phyloP scores from a whole-genome alignment of 2,113 vertebrate species.

The Bambusicola thoracicus region DNA sequence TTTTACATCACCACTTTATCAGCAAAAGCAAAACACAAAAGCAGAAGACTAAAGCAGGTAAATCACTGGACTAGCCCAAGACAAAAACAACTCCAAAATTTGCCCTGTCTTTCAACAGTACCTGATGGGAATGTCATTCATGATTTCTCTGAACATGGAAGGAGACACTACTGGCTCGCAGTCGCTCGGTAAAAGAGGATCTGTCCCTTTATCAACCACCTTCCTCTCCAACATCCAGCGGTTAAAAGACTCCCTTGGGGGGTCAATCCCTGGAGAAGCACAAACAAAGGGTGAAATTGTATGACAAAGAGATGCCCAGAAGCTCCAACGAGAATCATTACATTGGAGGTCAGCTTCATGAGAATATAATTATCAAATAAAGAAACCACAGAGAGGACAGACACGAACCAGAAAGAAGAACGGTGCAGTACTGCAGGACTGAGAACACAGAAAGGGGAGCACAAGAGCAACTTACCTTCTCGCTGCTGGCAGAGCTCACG shows the following conservation, averaged over 20 bases:
- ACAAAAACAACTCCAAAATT: background rate
- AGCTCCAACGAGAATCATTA: background rate
- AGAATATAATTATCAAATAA: background rate
- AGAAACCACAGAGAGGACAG: background rate
- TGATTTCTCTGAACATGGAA: conserved; percentile 99
- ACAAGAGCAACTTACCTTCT: conserved; percentile 75
- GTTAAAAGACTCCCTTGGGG: conserved; percentile 96
- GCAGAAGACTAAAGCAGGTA: accelerated
- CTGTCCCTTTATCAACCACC: conserved; percentile 92
- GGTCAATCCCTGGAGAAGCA: conserved; percentile 88
- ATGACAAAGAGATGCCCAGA: background rate
- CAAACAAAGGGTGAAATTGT: background rate
- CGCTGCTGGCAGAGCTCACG: conserved; percentile 95
- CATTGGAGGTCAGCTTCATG: background rate
- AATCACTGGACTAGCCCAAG: background rate
- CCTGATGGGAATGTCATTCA: conserved; percentile 99
- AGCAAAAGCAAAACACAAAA: background rate
- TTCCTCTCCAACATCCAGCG: conserved; percentile 98
- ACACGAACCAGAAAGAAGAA: background rate
- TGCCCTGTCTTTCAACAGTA: background rate
- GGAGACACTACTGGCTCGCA: conserved; percentile 94
- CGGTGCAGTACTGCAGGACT: background rate
- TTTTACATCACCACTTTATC: background rate
- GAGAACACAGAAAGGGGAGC: background rate
- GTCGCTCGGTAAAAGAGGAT: conserved; percentile 93